Evolutionary conservation across 2,888 invertebrate species (phyloP).

Genomic region (Oeneis ivallda): DNA sequence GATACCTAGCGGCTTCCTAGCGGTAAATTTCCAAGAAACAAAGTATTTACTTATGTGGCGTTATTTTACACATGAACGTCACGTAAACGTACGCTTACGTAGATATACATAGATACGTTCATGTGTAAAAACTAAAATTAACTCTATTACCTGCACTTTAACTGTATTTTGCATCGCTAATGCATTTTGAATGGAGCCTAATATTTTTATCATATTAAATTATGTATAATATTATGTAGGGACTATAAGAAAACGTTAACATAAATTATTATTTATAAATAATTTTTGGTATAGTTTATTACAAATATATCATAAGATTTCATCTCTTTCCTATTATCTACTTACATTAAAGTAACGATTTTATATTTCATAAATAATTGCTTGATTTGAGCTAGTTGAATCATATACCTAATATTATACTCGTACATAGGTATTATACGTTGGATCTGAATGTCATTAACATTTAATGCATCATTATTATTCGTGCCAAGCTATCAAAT

Average conservation of each 20-base stretch:
- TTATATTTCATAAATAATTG: not conserved
- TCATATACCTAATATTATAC: too few relatives aligned
- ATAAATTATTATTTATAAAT: not conserved
- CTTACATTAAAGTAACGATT: not conserved
- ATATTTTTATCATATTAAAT: conserved; percentile 37
- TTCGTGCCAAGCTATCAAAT: conserved; percentile 63
- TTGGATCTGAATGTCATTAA: not conserved
- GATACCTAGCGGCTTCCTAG: not conserved
- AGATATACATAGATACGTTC: not conserved
- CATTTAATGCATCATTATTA: conserved; percentile 33
- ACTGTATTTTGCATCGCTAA: conserved; percentile 41
- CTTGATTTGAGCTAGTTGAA: not conserved
- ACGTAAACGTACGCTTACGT: too few relatives aligned
- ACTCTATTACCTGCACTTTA: not conserved
- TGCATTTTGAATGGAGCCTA: conserved; percentile 48
- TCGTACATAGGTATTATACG: too few relatives aligned
- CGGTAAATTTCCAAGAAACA: not conserved
- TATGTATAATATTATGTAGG: not conserved
- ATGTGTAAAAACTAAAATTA: conserved; percentile 21
- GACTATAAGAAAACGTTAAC: not conserved
- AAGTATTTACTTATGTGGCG: not conserved
- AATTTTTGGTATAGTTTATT: not conserved
- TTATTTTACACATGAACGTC: not conserved
- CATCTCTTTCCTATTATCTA: conserved; percentile 3
- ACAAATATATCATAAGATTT: conserved; percentile 7